Evolutionary conservation across 2,113 vertebrate genomes (phyloP), one percentile per base, ranked within the genome.

Genomic region (Amazona vittata): DNA sequence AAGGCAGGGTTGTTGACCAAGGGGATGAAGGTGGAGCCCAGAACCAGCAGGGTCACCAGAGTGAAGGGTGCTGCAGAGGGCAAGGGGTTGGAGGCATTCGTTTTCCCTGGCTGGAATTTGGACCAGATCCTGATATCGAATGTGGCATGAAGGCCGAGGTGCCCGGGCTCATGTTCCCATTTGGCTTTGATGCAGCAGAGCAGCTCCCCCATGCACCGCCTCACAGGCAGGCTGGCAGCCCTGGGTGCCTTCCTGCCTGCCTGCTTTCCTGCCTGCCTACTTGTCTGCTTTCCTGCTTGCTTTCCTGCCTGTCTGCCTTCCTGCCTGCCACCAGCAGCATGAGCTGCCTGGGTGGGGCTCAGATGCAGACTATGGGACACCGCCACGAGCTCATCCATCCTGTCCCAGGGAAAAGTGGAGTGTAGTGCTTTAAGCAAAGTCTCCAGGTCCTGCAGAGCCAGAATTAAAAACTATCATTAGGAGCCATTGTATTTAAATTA

Each of bases 401-500:
- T 16, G 3, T 5, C 37, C 64, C 53, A 31, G 39, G 50, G 50
- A 37, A 52, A 37, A 52, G 74, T 46, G 24, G 25, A 10, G 46
- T 5, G 22, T 7, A 83, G 83, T 22, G 70, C 84, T 97, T 83
- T 55, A 90, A 95, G 70, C 37, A n/a, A 49, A 71, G 63, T 83
- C 90, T 78, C 83, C 2, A 25, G 8, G 47, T 91, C 96, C 96
- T 93, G 96, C 96, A 64, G 95, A 92, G 94, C 89, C 88, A 80
- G 74, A 69, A 35, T 82, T 97, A 91, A 96, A 97, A 97, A n/a
- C 95, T 89, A 63, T 97, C 94, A 98, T 98, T 98, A 98, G 93
- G 43, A 87, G 35, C 69, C 65, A 96, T 97, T 97, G 97, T 98
- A 96, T 97, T 97, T 95, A 98, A 98, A 98, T 98, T 97, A 97